Conservation (phyloP, 2,797 vertebrate species). For the Phylloscopus collybita region DNA sequence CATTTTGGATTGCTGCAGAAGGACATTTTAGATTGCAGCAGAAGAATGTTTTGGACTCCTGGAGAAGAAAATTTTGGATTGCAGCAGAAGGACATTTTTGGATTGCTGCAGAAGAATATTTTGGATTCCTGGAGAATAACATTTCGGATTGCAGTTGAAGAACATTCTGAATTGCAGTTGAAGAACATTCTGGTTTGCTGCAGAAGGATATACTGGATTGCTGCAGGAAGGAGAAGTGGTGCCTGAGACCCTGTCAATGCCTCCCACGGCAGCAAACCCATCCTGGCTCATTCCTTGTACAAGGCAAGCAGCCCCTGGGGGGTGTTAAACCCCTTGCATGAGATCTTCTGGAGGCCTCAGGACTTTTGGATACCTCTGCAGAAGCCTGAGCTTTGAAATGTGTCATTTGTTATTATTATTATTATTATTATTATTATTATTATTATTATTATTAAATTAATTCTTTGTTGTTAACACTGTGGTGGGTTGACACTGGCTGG, state of each 20-base stretch:
- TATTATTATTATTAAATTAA: background rate
- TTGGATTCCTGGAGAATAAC: background rate
- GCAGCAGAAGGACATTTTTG: background rate
- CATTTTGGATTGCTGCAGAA: background rate
- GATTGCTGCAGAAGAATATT: background rate
- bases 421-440: too few relatives aligned
- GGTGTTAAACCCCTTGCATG: background rate
- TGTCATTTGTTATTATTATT: background rate
- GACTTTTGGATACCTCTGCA: background rate
- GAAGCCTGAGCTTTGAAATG: background rate
- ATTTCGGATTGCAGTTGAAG: too few relatives aligned
- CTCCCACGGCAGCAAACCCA: background rate
- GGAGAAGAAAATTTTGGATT: background rate
- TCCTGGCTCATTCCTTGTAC: background rate
- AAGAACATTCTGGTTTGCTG: background rate
- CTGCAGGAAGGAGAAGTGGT: background rate
- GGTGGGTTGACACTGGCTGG: background rate
- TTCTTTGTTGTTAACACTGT: background rate
- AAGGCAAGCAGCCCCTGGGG: background rate
- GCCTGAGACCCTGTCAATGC: background rate
- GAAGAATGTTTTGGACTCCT: background rate
- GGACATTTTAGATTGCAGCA: background rate
- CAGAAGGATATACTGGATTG: background rate
- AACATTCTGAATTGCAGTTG: background rate
- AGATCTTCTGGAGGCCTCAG: background rate